Evolutionary conservation across 1,140 invertebrate species (phyloP), one percentile per base, ranked within the genome.

Genomic region (Megalopta genalis): DNA sequence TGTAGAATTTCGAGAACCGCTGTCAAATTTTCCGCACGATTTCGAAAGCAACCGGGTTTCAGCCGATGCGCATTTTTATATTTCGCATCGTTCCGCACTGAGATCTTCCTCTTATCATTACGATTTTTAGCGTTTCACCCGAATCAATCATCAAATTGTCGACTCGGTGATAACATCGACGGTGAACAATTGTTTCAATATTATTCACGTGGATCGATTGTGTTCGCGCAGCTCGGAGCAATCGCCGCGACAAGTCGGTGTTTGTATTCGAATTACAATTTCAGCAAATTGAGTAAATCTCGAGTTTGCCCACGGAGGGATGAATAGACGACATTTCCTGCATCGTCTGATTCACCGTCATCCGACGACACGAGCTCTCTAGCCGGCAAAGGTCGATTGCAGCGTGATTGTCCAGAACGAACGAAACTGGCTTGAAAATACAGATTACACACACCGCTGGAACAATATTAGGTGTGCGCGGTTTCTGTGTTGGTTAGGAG

Each of bases 241-340:
- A 16, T 21, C 49, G 25, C n/a, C 25, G 49, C 21, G 67, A 18
- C 25, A 4, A 32, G 49, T 4, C 49, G 6, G 21, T 39, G 25
- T 54, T 27, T n/a, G 83, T 88, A 86, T 83, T 86, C 77, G 74
- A 87, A 88, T 83, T 84, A 84, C 82, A 74, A 68, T 71, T 69
- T 57, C 59, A 32, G 83, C 66, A 78, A 83, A 85, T 82, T 84
- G 75, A 80, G 80, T 80, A 46, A 85, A 25, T 25, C 69, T 65
- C 32, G 59, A 85, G 72, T 72, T 80, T 70, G 63, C 64, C 39
- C 52, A 49, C 60, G 46, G 57, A 49, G 46, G 52, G 71, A 64
- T 37, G 46, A 67, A 18, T 73, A 70, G 49, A 59, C 23, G n/a
- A 32, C 66, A 52, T 32, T 69, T 54, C 72, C 39, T n/a, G 49